Base-by-base conservation (phyloP, 2,888 invertebrate genomes). In the Oxyteleia sp. region DNA sequence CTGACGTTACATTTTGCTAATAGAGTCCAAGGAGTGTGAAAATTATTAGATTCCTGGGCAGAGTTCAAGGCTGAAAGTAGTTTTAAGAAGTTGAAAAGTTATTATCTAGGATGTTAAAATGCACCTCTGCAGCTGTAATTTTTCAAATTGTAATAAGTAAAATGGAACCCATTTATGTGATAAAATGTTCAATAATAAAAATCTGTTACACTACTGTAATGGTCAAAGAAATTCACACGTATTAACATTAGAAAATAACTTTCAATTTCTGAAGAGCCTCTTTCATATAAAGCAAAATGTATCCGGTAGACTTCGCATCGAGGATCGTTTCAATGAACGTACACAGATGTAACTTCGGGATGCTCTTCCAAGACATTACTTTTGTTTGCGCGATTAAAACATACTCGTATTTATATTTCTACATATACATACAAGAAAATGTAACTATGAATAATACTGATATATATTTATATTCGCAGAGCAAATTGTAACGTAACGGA, bases 341-440 rank as follows among this genome's bases (percentile, higher is more conserved):
- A 26, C 26, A 13, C 59, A 43, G 43, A 26, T 32, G 45, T 63
- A 15, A 63, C 32, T 45, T 47, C 45, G 47, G 32, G 26, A 45
- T 16, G 47, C 47, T 45, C 45, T 63, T 63, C 63, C 63, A 63
- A 18, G n/a, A 63, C 20, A 35, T 57, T 47, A 51, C 7, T 38
- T 51, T 66, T 13, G 38, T 51, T 66, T 23, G 51, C 51, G 16
- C 38, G 51, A 51, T 26, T 51, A 23, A 4, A 32, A 47, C 16
- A 32, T 64, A 45, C n/a, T 35, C 15, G 29, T 26, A 29, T 29
- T 61, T 43, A 38, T 43, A 43, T 32, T 32, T 32, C 4, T 32
- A 32, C 10, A 43, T 13, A 8, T 13, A 43, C 13, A 13, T 16
- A 13, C 43, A 18, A 47, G 11, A 20, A 10, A 5, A 47, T 20